A percentile compares a stretch with the other conserved stretches of the same genome.
Evolutionary conservation across 2,797 vertebrate genomes (phyloP).

Genomic region (Siniperca obscura): DNA sequence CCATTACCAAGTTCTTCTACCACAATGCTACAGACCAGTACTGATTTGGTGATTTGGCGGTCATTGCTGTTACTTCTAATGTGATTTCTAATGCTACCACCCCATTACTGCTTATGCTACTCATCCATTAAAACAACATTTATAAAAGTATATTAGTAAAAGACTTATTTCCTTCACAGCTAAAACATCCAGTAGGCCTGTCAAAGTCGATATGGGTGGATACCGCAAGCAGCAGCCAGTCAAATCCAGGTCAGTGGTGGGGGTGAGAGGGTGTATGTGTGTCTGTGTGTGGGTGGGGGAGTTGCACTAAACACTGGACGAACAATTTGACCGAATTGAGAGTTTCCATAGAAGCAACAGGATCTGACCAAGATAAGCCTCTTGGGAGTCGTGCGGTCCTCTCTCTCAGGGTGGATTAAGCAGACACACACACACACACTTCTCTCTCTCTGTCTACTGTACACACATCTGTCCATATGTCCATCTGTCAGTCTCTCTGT

Average conservation of each 20-base stretch:
- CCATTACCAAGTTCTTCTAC: background rate
- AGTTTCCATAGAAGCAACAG: constrained; percentile 77
- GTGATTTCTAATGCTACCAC: background rate
- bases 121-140: constrained; percentile 17
- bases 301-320: constrained; percentile 46
- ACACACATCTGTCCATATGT: constrained; percentile 63
- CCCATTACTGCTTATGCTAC: background rate
- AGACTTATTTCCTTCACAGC: constrained; percentile 46
- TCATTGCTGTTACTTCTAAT: background rate
- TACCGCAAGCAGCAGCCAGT: constrained; percentile 71
- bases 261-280: constrained; percentile 12
- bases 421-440: constrained; percentile 44
- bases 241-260: constrained; percentile 78
- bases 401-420: constrained; percentile 73
- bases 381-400: constrained; percentile 70
- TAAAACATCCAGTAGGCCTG: constrained; percentile 38
- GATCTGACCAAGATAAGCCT: constrained; percentile 81
- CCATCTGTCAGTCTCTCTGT: constrained; percentile 38
- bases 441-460: constrained; percentile 38
- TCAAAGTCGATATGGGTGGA: constrained; percentile 60
- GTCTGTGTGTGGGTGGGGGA: constrained; percentile 10
- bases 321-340: constrained; percentile 71
- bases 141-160: constrained; percentile 26
- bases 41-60: background rate
- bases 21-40: background rate